A percentile compares a stretch with the other conserved stretches of the same genome.
Conservation (phyloP, 2,888 invertebrate genomes). For the Schrankia costaestrigalis region DNA sequence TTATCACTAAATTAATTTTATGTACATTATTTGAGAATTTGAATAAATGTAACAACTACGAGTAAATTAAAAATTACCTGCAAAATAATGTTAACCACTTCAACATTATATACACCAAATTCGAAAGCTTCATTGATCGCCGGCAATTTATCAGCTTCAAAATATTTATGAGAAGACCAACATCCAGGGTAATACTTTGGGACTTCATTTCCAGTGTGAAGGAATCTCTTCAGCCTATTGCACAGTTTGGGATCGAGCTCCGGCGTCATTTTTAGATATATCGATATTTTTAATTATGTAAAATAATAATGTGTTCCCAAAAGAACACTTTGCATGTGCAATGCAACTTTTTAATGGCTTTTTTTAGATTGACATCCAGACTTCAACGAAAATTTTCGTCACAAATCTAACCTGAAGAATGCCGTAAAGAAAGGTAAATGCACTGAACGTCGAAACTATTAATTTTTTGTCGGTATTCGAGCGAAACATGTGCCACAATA, state of each 20-base stretch:
- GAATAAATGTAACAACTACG: not conserved
- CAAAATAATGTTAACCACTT: slow-evolving; percentile 56
- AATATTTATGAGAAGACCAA: slow-evolving; percentile 77
- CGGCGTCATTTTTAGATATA: slow-evolving; percentile 42
- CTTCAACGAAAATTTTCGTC: slow-evolving; percentile 23
- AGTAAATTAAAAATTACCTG: slow-evolving; percentile 44
- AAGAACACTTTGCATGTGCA: slow-evolving; percentile 34
- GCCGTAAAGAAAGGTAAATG: slow-evolving; percentile 50
- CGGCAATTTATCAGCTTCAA: slow-evolving; percentile 58
- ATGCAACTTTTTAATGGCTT: slow-evolving; percentile 21
- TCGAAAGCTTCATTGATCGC: slow-evolving; percentile 52
- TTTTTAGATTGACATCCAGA: slow-evolving; percentile 37
- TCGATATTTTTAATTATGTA: slow-evolving; percentile 15
- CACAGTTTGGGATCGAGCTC: slow-evolving; percentile 52
- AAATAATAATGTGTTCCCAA: slow-evolving; percentile 17
- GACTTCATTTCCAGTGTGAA: slow-evolving; percentile 76
- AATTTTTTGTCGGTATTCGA: slow-evolving; percentile 67
- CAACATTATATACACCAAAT: slow-evolving; percentile 38
- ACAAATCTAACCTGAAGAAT: slow-evolving; percentile 46
- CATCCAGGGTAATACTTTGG: slow-evolving; percentile 80
- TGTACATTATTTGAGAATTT: no score
- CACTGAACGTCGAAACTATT: slow-evolving; percentile 48
- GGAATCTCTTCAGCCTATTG: slow-evolving; percentile 67
- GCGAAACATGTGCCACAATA: slow-evolving; percentile 74
- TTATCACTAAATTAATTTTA: no score